These are phyloP conservation scores for Caenorhabditis brenneri DNA, from an alignment of 1,140 invertebrate species.

Conservation along the genomic window DNA sequence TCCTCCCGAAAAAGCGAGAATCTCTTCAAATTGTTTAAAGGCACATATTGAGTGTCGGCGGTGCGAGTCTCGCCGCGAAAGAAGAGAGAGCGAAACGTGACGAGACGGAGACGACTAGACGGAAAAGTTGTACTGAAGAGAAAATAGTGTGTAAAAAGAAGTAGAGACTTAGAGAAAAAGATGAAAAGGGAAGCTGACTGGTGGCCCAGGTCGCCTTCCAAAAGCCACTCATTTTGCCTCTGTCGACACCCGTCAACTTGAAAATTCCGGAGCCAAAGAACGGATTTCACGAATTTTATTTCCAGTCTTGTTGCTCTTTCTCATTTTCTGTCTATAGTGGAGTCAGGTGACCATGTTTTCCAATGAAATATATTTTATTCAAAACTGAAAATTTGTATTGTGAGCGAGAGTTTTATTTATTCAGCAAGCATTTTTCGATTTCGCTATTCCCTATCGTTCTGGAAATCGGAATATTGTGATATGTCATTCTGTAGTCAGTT, in stretches of 20 bases:
- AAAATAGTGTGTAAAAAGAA: background rate
- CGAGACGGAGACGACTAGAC: background rate
- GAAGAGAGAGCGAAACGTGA: no score
- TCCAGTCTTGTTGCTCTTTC: background rate
- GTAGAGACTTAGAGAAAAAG: background rate
- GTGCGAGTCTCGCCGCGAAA: background rate
- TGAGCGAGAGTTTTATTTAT: no score
- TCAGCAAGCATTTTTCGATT: no score
- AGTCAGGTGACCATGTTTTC: background rate
- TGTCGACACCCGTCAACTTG: conserved; percentile 1
- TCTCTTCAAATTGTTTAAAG: background rate
- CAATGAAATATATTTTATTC: background rate
- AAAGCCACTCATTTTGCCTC: conserved; percentile 25
- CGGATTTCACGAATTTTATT: background rate
- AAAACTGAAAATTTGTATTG: background rate
- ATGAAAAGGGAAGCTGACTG: conserved; percentile 23
- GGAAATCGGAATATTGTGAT: no score
- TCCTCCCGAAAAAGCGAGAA: background rate
- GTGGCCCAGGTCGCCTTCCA: conserved; percentile 34
- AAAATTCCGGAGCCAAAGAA: background rate
- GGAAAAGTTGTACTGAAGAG: background rate
- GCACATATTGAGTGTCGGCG: background rate
- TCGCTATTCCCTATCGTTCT: no score
- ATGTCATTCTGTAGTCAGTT: no score
- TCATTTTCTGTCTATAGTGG: background rate